A percentile compares a stretch with the other conserved stretches of the same genome.
Conservation (phyloP, 2,888 invertebrate species). For the Aphidius colemani region DNA sequence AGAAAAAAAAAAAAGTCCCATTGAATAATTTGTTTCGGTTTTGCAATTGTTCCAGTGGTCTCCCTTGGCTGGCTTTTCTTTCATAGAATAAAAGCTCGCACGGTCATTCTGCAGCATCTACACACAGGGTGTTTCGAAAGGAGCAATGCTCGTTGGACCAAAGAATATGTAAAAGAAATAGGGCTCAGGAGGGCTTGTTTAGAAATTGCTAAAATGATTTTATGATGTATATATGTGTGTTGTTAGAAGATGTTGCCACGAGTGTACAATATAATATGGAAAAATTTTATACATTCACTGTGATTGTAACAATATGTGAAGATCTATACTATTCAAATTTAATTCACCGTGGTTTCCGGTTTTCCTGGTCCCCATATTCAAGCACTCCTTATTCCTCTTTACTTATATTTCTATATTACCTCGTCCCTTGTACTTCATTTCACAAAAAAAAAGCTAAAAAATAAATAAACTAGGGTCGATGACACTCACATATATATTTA, state of each 20-base stretch:
- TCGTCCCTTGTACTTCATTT: slow-evolving; percentile 6
- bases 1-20: slow-evolving; percentile 19
- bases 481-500: too few species aligned
- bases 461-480: too few species aligned
- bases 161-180: slow-evolving; percentile 19
- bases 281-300: slow-evolving; percentile 26
- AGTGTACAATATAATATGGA: slow-evolving; percentile 25
- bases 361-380: slow-evolving; percentile 44
- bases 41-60: slow-evolving; percentile 36
- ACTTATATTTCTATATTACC: background rate
- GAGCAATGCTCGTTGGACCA: slow-evolving; percentile 4
- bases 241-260: too few species aligned
- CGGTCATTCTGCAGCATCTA: slow-evolving; percentile 37
- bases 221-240: slow-evolving; percentile 9
- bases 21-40: slow-evolving; percentile 37
- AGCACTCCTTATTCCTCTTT: slow-evolving; percentile 14
- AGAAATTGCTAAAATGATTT: slow-evolving; percentile 3
- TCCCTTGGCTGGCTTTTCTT: slow-evolving; percentile 26
- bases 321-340: slow-evolving; percentile 24
- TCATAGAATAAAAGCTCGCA: slow-evolving; percentile 17
- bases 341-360: slow-evolving; percentile 51
- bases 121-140: slow-evolving; percentile 37
- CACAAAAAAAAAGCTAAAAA: background rate
- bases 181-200: slow-evolving; percentile 24
- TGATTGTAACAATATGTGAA: slow-evolving; percentile 21